Evolutionary conservation across 2,888 invertebrate genomes (phyloP), one percentile per base, ranked within the genome.

Genomic region (Harpalus rufipes): DNA sequence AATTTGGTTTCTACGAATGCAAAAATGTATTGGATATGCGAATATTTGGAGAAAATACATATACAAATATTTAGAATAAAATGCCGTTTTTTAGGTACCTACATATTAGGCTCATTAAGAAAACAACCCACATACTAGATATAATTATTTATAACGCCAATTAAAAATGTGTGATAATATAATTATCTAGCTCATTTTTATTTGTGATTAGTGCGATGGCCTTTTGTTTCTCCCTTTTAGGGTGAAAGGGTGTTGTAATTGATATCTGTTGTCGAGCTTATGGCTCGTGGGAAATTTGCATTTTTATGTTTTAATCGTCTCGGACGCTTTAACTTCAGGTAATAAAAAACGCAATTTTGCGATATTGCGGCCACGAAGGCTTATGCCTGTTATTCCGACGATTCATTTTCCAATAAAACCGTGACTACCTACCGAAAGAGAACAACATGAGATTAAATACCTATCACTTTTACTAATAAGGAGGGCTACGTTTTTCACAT

Each of bases 331-430:
- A 81, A 81, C 65, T 81, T 16, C 65, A 65, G 81, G 81, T 65
- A 81, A 81, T 81, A 81, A 81, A 78, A 81, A 81, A 81, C 81
- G 81, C 81, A 81, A 81, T 81, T 81, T 81, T 81, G 81, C 81
- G 81, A 81, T 81, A 81, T 81, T 81, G 81, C 81, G 81, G 63
- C 41, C 63, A 44, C 65, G 21, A 65, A 51, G 63, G 58, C 78
- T 59, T 59, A 56, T 59, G 56, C 58, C 78, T 81, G 81, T 65
- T 81, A 81, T 81, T 81, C 25, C 81, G 44, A 63, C 81, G 81
- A 81, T 81, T 81, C 51, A 81, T 65, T 65, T 81, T 81, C 44
- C 58, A 65, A 81, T 81, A 81, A 81, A 81, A 81, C 44, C 44
- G 44, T 44, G 16, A 51, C 21, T 5, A 21, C 21, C 25, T 5